Conservation (phyloP, 1,140 invertebrate species). For the Euglossa dilemma region DNA sequence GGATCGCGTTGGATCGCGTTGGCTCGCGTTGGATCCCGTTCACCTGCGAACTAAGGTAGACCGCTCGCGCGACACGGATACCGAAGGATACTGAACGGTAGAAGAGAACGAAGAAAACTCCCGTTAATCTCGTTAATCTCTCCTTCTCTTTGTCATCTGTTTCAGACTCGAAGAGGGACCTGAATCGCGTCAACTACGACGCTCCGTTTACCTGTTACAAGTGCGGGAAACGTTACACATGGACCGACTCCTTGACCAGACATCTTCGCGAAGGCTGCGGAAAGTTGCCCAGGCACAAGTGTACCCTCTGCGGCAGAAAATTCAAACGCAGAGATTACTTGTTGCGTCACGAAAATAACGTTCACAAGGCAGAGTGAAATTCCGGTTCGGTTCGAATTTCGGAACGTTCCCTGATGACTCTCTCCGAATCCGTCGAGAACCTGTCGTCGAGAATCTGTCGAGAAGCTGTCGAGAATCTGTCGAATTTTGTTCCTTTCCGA, state of each 20-base stretch:
- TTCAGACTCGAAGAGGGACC: constrained; percentile 67
- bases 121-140: constrained; percentile 45
- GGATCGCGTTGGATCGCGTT: not conserved
- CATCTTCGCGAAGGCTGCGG: constrained; percentile 85
- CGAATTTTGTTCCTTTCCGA: not conserved
- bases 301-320: constrained; percentile 66
- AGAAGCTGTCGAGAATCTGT: too few species aligned
- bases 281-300: constrained; percentile 63
- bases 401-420: too few species aligned
- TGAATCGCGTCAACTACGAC: constrained; percentile 66
- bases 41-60: not conserved
- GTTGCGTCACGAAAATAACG: constrained; percentile 64
- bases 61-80: not conserved
- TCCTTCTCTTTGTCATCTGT: constrained; percentile 57
- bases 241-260: constrained; percentile 85
- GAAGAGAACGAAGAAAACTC: not conserved
- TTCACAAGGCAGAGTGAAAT: constrained; percentile 64
- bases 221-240: constrained; percentile 85
- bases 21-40: not conserved
- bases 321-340: constrained; percentile 71
- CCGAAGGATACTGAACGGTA: not conserved
- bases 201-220: constrained; percentile 83
- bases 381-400: too few species aligned
- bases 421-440: not conserved
- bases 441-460: not conserved